A percentile compares a stretch with the other conserved stretches of the same genome.
Conservation (phyloP, 2,888 invertebrate species). For the Conchocele bisecta region DNA sequence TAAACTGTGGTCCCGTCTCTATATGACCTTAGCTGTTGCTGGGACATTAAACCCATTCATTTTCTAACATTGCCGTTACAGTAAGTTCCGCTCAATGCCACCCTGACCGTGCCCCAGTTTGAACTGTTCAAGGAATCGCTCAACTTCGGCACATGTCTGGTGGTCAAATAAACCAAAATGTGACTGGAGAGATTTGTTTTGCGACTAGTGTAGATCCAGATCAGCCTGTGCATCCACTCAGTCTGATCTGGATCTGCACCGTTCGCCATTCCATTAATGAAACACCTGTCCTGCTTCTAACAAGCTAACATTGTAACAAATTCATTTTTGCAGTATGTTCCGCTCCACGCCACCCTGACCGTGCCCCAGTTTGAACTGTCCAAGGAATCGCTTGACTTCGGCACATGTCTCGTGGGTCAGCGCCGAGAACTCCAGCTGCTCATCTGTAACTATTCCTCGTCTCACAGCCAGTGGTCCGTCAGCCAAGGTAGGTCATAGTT, state of each 20-base stretch:
- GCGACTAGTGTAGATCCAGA: too few species aligned
- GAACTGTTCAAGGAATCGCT: slow-evolving; percentile 69
- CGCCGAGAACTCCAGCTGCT: slow-evolving; percentile 71
- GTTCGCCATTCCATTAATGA: not conserved
- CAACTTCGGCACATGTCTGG: too few species aligned
- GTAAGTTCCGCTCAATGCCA: slow-evolving; percentile 76
- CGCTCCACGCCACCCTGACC: slow-evolving; percentile 74
- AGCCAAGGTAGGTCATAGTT: slow-evolving; percentile 72
- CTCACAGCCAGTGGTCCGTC: slow-evolving; percentile 75
- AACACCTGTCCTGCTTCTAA: not conserved
- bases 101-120: slow-evolving; percentile 77
- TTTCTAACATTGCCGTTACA: slow-evolving; percentile 46
- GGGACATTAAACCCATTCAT: not conserved
- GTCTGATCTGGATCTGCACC: too few species aligned
- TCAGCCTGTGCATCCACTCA: too few species aligned
- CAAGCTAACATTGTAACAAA: too few species aligned
- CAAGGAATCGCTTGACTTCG: slow-evolving; percentile 78
- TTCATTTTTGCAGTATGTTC: slow-evolving; percentile 69
- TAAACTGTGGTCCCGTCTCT: too few species aligned
- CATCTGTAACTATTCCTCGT: slow-evolving; percentile 74
- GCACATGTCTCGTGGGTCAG: slow-evolving; percentile 81
- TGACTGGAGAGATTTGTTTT: too few species aligned
- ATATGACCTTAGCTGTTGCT: not conserved
- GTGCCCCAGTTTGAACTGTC: slow-evolving; percentile 77
- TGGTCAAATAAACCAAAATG: too few species aligned